Conservation (phyloP, 2,113 vertebrate species). For the Baryphthengus martii region DNA sequence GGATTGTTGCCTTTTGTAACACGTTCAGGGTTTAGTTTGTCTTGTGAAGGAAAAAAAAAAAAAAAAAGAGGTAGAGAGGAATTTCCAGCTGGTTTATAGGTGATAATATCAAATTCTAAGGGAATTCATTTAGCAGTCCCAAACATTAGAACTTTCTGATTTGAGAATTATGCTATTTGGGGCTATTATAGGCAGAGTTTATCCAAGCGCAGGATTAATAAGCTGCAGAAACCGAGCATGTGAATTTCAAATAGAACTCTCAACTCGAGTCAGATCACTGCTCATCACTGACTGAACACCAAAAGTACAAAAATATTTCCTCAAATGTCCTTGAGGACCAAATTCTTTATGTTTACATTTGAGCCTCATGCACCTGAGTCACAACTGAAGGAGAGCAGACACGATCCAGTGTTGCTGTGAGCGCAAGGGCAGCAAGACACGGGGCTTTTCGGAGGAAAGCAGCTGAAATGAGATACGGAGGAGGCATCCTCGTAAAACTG, state of each 20-base stretch:
- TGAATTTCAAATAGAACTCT: background rate
- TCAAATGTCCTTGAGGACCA: background rate
- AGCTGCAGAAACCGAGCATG: background rate
- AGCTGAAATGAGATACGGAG: background rate
- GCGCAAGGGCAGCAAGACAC: fast-evolving
- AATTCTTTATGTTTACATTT: background rate
- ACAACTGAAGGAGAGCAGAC: background rate
- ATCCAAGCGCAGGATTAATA: background rate
- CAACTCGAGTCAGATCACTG: background rate
- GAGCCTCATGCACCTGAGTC: background rate
- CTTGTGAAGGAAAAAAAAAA: background rate
- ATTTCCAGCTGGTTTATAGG: background rate
- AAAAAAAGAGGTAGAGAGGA: background rate
- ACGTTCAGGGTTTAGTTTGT: background rate
- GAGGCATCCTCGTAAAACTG: background rate
- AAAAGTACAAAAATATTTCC: background rate
- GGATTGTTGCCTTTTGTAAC: background rate
- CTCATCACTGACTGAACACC: background rate
- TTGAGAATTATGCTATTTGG: background rate
- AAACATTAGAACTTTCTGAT: background rate
- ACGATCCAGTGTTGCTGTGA: background rate
- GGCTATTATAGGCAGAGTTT: background rate
- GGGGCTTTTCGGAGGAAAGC: background rate
- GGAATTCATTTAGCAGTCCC: background rate
- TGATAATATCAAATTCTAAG: background rate